Percentiles rank a stretch among this genome's conserved stretches.
phyloP scores from a whole-genome alignment of 2,113 vertebrate genomes.

The Struthio camelus region DNA sequence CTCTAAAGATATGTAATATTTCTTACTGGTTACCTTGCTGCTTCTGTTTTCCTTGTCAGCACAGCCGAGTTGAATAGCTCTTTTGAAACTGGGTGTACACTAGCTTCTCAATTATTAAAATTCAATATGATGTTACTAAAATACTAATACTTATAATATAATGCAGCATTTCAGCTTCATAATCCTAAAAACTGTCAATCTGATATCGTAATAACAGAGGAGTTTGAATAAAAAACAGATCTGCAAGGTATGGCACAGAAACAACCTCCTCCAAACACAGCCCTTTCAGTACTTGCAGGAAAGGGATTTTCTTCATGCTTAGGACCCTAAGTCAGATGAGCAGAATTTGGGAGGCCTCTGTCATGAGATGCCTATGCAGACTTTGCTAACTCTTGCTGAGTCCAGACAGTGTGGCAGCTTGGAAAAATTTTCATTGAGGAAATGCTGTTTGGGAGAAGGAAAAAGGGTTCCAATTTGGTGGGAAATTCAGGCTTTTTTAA shows the following conservation, averaged over 20 bases:
- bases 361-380: no score
- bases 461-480: not conserved
- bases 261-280: not conserved
- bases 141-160: not conserved
- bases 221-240: not conserved
- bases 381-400: not conserved
- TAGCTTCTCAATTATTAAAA: conserved; percentile 8
- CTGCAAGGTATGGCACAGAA: accelerated
- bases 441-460: not conserved
- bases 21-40: not conserved
- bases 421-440: not conserved
- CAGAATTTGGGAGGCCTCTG: not conserved
- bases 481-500: not conserved
- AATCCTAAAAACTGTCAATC: not conserved
- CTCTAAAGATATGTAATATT: not conserved
- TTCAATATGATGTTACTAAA: not conserved
- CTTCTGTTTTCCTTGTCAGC: not conserved
- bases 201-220: not conserved
- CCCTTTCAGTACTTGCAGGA: not conserved
- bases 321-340: not conserved
- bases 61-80: not conserved
- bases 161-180: not conserved
- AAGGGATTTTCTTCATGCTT: not conserved
- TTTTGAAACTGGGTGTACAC: not conserved
- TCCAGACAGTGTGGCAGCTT: not conserved